Evolutionary conservation across 2,797 vertebrate genomes (phyloP), one percentile per base, ranked within the genome.

Genomic region (Macropodus opercularis): DNA sequence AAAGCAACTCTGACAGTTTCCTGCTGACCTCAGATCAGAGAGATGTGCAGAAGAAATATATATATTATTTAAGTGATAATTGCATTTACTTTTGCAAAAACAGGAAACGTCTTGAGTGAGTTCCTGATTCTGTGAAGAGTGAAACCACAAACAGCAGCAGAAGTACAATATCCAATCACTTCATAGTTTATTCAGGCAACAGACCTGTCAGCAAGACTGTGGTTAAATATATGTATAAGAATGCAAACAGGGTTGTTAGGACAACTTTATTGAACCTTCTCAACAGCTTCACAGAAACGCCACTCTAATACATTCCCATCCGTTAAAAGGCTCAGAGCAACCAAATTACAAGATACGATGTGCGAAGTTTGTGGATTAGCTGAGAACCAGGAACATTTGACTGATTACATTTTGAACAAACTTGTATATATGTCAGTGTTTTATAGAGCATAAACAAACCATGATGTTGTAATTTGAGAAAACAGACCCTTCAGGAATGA

Each of bases 201-300:
- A 5, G 29, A 55, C 34, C 27, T 51, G 3, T n/a, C 2, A 67
- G 40, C 21, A 47, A 15, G 15, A 55, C 21, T 3, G 1, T 0
- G 3, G 17, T 23, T 38, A 22, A 1, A 32, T 7, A 52, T 31
- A 22, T 10, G 15, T 9, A 23, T 27, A 54, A 41, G 2, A 48
- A 61, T 44, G 9, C 36, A 54, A 64, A 62, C 13, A 1, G 0
- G 32, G 22, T 64, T 17, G 22, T 46, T 8, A 31, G 26, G 36
- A 46, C 62, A 80, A 57, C 63, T 90, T 92, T 90, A 90, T 90
- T 89, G 27, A 29, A 4, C 24, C 4, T 56, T 60, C 48, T 72
- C 54, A 49, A 73, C 44, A 76, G 36, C 58, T 38, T 42, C 10
- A 51, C 1, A 58, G 18, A 34, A 43, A 50, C 68, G 49, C 12